These are phyloP conservation scores for Eretmochelys imbricata DNA, from an alignment of 2,113 vertebrate genomes.

Conservation along the genomic window DNA sequence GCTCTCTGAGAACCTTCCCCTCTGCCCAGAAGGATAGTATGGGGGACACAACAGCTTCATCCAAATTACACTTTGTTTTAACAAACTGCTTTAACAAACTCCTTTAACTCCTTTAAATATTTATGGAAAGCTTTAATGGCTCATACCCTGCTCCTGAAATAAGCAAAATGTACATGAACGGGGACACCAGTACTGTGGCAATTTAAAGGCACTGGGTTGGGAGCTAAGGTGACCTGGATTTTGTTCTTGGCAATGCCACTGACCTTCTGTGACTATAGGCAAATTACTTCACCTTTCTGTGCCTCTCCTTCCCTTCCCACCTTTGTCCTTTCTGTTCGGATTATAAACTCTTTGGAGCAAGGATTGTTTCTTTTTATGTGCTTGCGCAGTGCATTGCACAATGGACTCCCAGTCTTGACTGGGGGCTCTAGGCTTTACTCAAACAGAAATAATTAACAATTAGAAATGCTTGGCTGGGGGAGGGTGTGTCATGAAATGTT, in stretches of 20 bases:
- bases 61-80: background rate
- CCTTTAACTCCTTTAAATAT: too few species aligned
- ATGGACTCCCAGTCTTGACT: background rate
- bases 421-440: background rate
- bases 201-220: too few species aligned
- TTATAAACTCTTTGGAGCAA: background rate
- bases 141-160: too few species aligned
- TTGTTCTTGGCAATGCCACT: too few species aligned
- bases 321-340: background rate
- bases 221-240: too few species aligned
- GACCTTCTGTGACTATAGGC: too few species aligned
- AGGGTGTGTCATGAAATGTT: too few species aligned
- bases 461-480: background rate
- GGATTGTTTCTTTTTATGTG: rapidly evolving
- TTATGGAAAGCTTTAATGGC: background rate
- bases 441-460: background rate
- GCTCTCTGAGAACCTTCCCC: background rate
- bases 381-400: background rate
- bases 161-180: too few species aligned
- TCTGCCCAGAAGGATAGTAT: background rate
- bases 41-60: background rate
- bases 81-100: background rate
- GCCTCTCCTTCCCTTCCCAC: too few species aligned
- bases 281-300: too few species aligned
- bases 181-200: too few species aligned